Base-by-base conservation (phyloP, 1,140 invertebrate species). In the Dendrolimus kikuchii region DNA sequence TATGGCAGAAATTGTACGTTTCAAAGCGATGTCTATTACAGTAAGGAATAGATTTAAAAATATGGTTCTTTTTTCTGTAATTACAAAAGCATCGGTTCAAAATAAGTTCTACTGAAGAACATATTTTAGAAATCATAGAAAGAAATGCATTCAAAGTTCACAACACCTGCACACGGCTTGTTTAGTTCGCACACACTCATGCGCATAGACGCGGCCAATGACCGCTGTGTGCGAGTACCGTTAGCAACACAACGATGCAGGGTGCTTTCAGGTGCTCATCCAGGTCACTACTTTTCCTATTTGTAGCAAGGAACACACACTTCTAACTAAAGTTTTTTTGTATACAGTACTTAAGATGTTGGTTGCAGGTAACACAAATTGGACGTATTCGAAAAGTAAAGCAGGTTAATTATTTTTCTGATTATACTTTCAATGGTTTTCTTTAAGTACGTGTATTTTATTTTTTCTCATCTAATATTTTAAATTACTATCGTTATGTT, bases 181-280 rank as follows among this genome's bases (percentile, higher is more conserved):
- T 37, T 49, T 38, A 9, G 47, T 42, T 41, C 55, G 51, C 45
- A 44, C 43, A 54, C 41, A 53, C 43, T n/a, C 51, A n/a, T 23
- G 23, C 23, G 23, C 23, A 23, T 23, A 23, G 23, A 23, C 23
- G 23, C 58, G 58, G 57, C 56, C 62, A 49, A 39, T 62, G 55
- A 54, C 46, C 55, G 23, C 53, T 64, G 69, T 73, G 71, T 66
- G 70, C 55, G 49, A 46, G 73, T 78, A 81, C 77, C 69, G 77
- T 77, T 81, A 78, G 73, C 73, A 80, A 46, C 57, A 53, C 45
- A 51, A 51, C 23, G 23, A 23, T 23, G 50, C 50, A 49, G 9
- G 6, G 37, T 48, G 23, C 6, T 47, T 49, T 49, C 40, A 38
- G 38, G 38, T 49, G 38, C 38, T 36, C 40, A 6, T 6, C 44